phyloP scores from a whole-genome alignment of 1,140 invertebrate genomes.

The Mesaphorura yosii region DNA sequence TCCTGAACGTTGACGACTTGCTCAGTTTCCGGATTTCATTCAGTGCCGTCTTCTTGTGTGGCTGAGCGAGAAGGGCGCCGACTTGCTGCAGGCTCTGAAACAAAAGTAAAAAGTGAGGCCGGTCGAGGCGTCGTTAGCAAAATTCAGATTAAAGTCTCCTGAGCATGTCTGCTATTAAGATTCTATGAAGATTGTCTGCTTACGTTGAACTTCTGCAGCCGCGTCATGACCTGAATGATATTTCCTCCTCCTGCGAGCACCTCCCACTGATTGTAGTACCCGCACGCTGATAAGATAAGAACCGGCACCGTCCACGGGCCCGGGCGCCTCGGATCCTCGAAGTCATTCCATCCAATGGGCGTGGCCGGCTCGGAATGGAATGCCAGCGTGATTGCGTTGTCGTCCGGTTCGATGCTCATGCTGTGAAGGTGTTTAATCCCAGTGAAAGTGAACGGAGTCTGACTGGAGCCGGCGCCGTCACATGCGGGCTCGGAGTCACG shows the following conservation, averaged over 20 bases:
- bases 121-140: background rate
- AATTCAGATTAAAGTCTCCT: background rate
- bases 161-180: background rate
- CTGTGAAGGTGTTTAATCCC: background rate
- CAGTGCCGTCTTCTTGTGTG: slow-evolving; percentile 28
- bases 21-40: slow-evolving; percentile 30
- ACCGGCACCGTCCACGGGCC: slow-evolving; percentile 26
- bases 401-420: slow-evolving; percentile 19
- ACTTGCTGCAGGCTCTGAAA: slow-evolving; percentile 27
- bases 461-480: too few species aligned
- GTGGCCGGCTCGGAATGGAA: slow-evolving; percentile 30
- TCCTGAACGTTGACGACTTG: slow-evolving; percentile 22
- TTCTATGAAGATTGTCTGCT: background rate
- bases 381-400: slow-evolving; percentile 24
- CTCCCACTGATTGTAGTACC: slow-evolving; percentile 28
- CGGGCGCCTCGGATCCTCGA: slow-evolving; percentile 26
- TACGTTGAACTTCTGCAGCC: slow-evolving; percentile 30
- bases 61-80: slow-evolving; percentile 19
- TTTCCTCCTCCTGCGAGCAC: slow-evolving; percentile 25
- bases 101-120: background rate
- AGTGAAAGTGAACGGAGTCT: background rate
- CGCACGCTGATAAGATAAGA: slow-evolving; percentile 20
- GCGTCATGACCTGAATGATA: slow-evolving; percentile 23
- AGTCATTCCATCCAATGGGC: slow-evolving; percentile 27
- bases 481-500: too few species aligned